Evolutionary conservation across 2,888 invertebrate species (phyloP), one percentile per base, ranked within the genome.

Genomic region (Caenorhabditis sp.): DNA sequence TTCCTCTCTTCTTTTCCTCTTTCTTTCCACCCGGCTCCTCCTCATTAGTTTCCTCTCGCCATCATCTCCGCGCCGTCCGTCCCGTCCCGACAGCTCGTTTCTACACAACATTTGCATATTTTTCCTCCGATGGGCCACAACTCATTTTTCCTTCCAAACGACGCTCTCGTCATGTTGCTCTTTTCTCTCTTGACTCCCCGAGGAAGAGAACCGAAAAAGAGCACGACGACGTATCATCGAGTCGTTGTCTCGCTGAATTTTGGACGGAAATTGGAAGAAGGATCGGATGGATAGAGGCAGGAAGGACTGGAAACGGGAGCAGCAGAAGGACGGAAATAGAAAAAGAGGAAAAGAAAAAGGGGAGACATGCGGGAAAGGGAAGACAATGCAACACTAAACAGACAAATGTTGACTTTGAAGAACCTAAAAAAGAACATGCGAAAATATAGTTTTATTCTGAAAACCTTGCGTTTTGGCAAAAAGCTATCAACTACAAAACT

Each of bases 31-130:
- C n/a, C 28, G 22, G 53, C 62, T 68, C 50, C 76, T 76, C 68
- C 58, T 74, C 74, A 74, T 74, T 74, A 74, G 74, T 65, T 74
- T 74, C 56, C 26, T 24, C 26, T 26, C 51, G 28, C 18, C 62
- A 35, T 50, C 47, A 56, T 72, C 53, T 47, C 55, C 40, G 13
- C n/a, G n/a, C n/a, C n/a, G n/a, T n/a, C 13, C 13, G 6, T 9
- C 26, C 50, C 44, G 26, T 22, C 60, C 56, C 62, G 64, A 64
- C 77, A 69, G 61, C 68, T 61, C 76, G 68, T 65, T 65, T 74
- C 65, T 56, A 61, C 50, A 18, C 62, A 50, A 69, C 67, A 76
- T 76, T 76, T 76, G 76, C 76, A 76, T 76, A 76, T 76, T 68
- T 76, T 76, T 61, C 51, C 67, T 53, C 60, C 35, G 53, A 68